Conservation (phyloP, 2,888 invertebrate genomes). For the Catocala sponsa region DNA sequence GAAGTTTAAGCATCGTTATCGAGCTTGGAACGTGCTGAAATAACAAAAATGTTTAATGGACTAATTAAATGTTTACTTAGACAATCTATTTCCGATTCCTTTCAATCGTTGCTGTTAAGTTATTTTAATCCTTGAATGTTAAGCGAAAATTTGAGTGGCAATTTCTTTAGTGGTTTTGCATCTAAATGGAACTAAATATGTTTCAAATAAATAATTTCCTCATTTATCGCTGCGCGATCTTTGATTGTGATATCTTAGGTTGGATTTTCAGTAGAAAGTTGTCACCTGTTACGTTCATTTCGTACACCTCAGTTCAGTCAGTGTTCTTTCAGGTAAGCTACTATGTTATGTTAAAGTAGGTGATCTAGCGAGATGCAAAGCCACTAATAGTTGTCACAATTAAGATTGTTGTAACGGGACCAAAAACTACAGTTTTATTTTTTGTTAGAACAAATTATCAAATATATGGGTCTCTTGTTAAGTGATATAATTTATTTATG, state of each 20-base stretch:
- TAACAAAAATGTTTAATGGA: conserved; percentile 31
- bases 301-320: no score
- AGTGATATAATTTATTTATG: conserved; percentile 15
- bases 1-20: conserved; percentile 42
- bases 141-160: not conserved
- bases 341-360: not conserved
- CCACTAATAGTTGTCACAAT: conserved; percentile 15
- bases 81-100: not conserved
- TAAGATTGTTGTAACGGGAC: conserved; percentile 68
- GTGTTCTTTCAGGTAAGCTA: no score
- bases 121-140: not conserved
- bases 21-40: conserved; percentile 59
- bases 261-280: no score
- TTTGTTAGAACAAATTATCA: conserved; percentile 24
- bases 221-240: no score
- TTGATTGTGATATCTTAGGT: no score
- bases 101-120: not conserved
- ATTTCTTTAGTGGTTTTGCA: not conserved
- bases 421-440: conserved; percentile 59
- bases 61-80: conserved; percentile 7
- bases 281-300: no score
- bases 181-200: not conserved
- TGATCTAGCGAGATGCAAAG: not conserved
- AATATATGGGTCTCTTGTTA: conserved; percentile 42
- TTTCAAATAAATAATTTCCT: no score